Evolutionary conservation across 2,113 vertebrate species (phyloP), one percentile per base, ranked within the genome.

Genomic region (Oxyruncus cristatus): DNA sequence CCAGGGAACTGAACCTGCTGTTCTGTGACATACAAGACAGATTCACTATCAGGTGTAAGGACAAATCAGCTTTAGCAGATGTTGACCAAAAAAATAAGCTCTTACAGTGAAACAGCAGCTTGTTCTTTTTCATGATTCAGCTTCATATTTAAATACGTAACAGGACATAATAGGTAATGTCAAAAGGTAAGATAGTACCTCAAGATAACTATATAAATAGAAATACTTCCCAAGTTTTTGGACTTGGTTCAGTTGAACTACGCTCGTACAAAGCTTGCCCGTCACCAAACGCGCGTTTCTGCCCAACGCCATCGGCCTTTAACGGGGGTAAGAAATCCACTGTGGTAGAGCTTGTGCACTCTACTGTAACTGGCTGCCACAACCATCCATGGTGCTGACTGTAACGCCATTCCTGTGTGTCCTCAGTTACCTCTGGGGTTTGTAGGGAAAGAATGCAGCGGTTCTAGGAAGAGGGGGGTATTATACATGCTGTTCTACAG

Each of bases 41-140:
- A 78, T 74, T 26, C 42, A 79, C 1, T 20, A 50, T 5, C 87
- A 65, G 95, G 80, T 85, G 81, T 76, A 84, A 82, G 37, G 86
- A 56, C 85, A 91, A 87, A 93, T 72, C 90, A 89, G 91, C 88
- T 96, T 96, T 92, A 91, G 82, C 66, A 85, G 84, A 94, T 24
- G 39, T 85, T 71, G 90, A 95, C 82, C 89, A 95, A 96, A 95
- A 61, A 94, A 87, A 42, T 1, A 79, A 88, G 94, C 88, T 95
- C 68, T 67, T 86, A 58, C 12, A 78, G 77, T 81, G 33, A 75
- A 47, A 66, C 79, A 91, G 50, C 68, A 77, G 78, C 79, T 93
- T 92, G 6, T 67, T 71, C 55, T 88, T 93, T 46, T 59, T 78
- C 88, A 85, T 65, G 49, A 75, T 68, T 75, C 83, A 87, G 93